Percentiles rank a stretch among this genome's conserved stretches.
Conservation (phyloP, 2,888 invertebrate species). For the Lutraria lutraria region DNA sequence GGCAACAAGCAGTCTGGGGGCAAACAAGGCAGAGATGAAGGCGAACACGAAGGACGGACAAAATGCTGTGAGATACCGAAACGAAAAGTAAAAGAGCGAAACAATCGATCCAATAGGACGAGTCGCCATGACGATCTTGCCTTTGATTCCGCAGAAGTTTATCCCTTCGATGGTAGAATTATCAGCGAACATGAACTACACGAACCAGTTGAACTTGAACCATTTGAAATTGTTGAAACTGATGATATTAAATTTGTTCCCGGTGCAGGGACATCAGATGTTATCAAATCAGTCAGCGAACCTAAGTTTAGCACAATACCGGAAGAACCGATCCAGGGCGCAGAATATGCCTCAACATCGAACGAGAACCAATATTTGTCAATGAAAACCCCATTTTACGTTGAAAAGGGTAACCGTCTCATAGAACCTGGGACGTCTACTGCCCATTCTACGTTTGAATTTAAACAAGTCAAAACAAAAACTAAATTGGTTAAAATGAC, state of each 20-base stretch:
- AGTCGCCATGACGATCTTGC: constrained; percentile 60
- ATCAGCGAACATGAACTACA: constrained; percentile 56
- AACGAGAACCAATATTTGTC: constrained; percentile 13
- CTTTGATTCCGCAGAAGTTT: constrained; percentile 61
- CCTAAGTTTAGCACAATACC: constrained; percentile 61
- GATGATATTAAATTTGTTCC: constrained; percentile 66
- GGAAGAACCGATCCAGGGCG: constrained; percentile 42
- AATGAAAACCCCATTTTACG: constrained; percentile 36
- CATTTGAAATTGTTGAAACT: constrained; percentile 69
- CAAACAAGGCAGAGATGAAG: constrained; percentile 55
- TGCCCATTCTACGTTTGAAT: constrained; percentile 65
- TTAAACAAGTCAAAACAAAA: constrained; percentile 54
- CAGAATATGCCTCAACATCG: constrained; percentile 13
- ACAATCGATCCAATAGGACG: constrained; percentile 35
- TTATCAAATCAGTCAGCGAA: constrained; percentile 63
- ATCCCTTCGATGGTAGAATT: constrained; percentile 62
- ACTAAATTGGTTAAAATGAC: not conserved
- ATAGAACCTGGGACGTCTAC: constrained; percentile 61
- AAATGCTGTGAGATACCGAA: constrained; percentile 67
- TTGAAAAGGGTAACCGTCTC: constrained; percentile 52
- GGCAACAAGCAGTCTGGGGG: constrained; percentile 55
- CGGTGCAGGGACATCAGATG: constrained; percentile 67
- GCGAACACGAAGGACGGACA: constrained; percentile 59
- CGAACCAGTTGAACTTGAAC: constrained; percentile 68
- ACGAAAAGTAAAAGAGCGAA: constrained; percentile 56